Base-by-base conservation (phyloP, 2,797 vertebrate genomes). In the Numenius phaeopus region DNA sequence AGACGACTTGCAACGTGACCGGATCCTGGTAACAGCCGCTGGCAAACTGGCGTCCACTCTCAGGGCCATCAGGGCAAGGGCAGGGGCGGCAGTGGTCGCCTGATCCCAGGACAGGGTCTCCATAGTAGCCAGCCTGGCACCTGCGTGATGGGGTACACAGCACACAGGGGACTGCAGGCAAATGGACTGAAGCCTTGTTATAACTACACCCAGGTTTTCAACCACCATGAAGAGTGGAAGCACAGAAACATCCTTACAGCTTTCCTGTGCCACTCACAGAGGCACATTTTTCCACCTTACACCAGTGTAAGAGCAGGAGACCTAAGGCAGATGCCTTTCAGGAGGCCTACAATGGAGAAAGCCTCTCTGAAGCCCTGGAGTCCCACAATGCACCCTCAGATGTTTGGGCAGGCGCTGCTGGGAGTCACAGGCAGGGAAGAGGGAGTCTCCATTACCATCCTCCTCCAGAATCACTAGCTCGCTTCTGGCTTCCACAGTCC, bases 61-160 rank as follows among this genome's bases (percentile, higher is more conserved):
- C 96, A 0, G 99, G 99, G n/a, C 99, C 99, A 0, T 99, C 99
- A 0, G 99, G 99, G 96, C 99, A 99, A 91, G 98, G 98, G 73
- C 99, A 99, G 46, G 99, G 98, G 24, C 99, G 99, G 92, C 99
- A 99, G 96, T 99, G 99, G 91, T 99, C 99, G 6, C 99, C 99
- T 3, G 99, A 99, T 17, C 99, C 99, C 79, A 99, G 98, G 71
- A 99, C 82, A 0, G 99, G 99, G 94, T 99, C 98, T 10, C 99
- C 99, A 1, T 99, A 99, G 98, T 99, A 99, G 93, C 99, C 99
- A 54, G 97, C 97, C 87, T 99, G 81, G 97, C 99, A 99, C 96
- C 99, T 99, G 93, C 3, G 18, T 30, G 70, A 32, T 26, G 32
- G 23, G 46, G 19, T 37, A 89, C 66, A 84, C 0, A 22, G 22